phyloP scores from a whole-genome alignment of 2,113 vertebrate genomes.

The Eolophus roseicapilla region DNA sequence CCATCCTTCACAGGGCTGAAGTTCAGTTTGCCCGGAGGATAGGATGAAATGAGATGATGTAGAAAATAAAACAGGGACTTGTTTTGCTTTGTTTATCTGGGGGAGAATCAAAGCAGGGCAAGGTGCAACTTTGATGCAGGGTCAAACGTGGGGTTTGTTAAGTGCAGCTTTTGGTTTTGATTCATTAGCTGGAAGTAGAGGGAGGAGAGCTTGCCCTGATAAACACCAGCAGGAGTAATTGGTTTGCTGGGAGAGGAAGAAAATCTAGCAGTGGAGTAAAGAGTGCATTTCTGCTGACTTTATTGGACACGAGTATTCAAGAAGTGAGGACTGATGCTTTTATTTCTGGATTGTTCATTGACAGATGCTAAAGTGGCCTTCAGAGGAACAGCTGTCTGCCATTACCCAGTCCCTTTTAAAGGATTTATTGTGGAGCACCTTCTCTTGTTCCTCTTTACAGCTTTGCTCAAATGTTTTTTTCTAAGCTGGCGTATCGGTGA shows the following conservation, averaged over 20 bases:
- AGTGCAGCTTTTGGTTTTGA: constrained; percentile 16
- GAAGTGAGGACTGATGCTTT: neutral
- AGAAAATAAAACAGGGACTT: constrained; percentile 2
- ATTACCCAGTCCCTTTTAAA: neutral
- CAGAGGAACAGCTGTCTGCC: neutral
- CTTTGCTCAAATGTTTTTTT: neutral
- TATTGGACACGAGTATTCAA: neutral
- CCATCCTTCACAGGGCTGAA: constrained; percentile 2
- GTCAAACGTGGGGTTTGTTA: neutral
- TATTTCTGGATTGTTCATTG: neutral
- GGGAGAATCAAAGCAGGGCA: neutral
- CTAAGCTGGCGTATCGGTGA: neutral
- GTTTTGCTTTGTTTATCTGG: neutral
- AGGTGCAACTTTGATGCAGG: constrained; percentile 23
- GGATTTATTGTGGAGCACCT: neutral
- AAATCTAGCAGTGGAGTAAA: neutral
- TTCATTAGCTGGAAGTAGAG: neutral
- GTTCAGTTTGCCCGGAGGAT: constrained; percentile 41
- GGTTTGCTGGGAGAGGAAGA: constrained; percentile 15
- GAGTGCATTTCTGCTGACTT: constrained; percentile 10
- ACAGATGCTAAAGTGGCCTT: neutral
- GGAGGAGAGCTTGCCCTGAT: neutral
- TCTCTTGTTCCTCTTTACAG: neutral
- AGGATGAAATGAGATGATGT: constrained; percentile 27
- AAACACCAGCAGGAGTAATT: neutral